These are phyloP conservation scores for Vireo griseus DNA, from an alignment of 2,797 vertebrate genomes.

Conservation along the genomic window DNA sequence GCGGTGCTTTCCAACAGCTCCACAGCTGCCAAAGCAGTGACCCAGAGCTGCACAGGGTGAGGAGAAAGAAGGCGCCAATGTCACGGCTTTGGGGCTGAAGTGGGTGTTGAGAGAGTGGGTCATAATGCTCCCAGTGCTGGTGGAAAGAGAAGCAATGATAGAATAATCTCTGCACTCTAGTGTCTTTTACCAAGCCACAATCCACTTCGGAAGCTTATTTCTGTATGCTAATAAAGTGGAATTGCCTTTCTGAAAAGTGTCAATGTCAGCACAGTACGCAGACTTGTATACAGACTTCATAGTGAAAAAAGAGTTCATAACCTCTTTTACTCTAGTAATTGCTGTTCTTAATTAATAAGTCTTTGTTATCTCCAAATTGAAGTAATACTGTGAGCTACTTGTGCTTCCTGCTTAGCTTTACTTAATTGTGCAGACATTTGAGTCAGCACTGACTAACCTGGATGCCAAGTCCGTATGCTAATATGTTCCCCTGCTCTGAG, in stretches of 20 bases:
- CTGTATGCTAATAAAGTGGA: not conserved
- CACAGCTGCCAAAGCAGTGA: not conserved
- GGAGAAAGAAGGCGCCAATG: not conserved
- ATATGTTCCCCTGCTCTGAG: not conserved
- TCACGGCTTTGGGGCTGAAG: not conserved
- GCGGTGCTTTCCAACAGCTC: rapidly evolving
- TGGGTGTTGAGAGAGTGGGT: not conserved
- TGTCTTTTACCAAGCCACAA: not conserved
- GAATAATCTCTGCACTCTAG: not conserved
- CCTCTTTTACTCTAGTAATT: not conserved
- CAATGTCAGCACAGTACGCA: not conserved
- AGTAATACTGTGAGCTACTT: slow-evolving; percentile 21
- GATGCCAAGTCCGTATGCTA: not conserved
- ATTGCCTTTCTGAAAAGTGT: not conserved
- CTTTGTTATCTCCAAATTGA: slow-evolving; percentile 45
- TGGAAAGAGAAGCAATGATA: not conserved
- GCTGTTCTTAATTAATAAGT: slow-evolving; percentile 59
- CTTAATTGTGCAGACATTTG: slow-evolving; percentile 29
- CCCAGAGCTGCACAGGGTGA: not conserved
- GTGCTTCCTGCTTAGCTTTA: not conserved
- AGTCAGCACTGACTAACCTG: not conserved
- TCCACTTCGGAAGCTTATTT: not conserved
- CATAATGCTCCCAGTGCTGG: not conserved
- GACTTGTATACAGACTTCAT: not conserved
- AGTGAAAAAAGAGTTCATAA: not conserved